These are phyloP conservation scores for Drosophila malerkotliana DNA, from an alignment of 1,140 invertebrate species.

Conservation along the genomic window DNA sequence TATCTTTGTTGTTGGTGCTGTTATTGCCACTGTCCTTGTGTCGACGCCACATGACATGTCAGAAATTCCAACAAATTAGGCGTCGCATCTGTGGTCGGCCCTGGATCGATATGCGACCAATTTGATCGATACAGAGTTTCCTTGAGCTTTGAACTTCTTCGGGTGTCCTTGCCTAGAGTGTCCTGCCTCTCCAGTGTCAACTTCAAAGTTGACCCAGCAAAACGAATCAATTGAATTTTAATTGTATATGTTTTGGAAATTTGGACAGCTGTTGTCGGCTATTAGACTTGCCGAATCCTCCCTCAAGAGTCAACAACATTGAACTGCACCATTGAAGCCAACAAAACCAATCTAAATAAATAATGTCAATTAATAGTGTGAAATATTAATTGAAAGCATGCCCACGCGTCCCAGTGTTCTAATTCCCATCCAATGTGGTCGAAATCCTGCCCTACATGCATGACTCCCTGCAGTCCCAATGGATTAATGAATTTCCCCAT, in stretches of 20 bases:
- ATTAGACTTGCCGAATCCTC: conserved; percentile 12
- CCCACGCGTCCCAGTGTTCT: conserved; percentile 24
- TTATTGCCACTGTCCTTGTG: conserved; percentile 44
- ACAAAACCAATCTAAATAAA: conserved; percentile 43
- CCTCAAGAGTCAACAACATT: conserved; percentile 8
- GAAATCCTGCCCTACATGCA: neutral
- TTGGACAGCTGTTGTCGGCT: conserved; percentile 64
- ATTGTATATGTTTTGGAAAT: conserved; percentile 62
- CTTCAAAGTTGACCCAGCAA: neutral
- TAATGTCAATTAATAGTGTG: conserved; percentile 62
- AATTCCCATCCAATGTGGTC: conserved; percentile 9
- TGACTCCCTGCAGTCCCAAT: neutral
- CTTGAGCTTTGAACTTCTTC: conserved; percentile 62
- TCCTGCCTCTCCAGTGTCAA: neutral
- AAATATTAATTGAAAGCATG: conserved; percentile 69
- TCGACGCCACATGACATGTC: conserved; percentile 63
- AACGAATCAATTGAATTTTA: conserved; percentile 55
- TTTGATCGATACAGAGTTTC: conserved; percentile 66
- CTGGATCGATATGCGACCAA: conserved; percentile 64
- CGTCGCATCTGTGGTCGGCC: conserved; percentile 61
- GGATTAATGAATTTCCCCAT: conserved; percentile 37
- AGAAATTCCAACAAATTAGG: conserved; percentile 61
- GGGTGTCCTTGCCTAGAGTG: conserved; percentile 51
- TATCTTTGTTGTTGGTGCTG: conserved; percentile 24
- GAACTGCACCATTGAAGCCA: conserved; percentile 5